Evolutionary conservation across 2,888 invertebrate genomes (phyloP).

Genomic region (Meghimatium bilineatum): DNA sequence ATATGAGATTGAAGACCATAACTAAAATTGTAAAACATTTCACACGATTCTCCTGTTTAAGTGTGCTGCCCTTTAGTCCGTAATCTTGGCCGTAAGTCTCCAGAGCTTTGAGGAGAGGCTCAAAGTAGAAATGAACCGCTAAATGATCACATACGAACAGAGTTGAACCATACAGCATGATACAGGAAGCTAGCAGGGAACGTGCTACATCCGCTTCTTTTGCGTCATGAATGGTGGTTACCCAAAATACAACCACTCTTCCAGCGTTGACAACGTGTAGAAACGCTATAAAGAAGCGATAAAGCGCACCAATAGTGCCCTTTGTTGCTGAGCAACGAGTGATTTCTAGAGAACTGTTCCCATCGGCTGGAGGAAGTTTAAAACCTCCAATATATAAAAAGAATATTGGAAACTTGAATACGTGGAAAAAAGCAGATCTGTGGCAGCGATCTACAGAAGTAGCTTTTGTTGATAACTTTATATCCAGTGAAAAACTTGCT

Average conservation of each 20-base stretch:
- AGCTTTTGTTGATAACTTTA: neutral
- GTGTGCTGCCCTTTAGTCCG: neutral
- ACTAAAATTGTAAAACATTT: neutral
- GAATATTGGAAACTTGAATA: neutral
- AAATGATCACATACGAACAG: neutral
- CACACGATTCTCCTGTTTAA: neutral
- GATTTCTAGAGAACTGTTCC: neutral
- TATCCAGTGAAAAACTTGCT: neutral
- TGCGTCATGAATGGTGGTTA: neutral
- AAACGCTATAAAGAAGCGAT: neutral
- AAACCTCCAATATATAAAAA: neutral
- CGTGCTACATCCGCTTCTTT: neutral
- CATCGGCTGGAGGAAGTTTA: neutral
- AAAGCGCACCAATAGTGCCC: neutral
- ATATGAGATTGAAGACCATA: neutral
- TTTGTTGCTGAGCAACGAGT: neutral
- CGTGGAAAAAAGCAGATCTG: neutral
- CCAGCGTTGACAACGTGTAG: neutral
- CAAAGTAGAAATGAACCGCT: neutral
- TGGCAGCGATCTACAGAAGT: neutral
- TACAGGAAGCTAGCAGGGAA: neutral
- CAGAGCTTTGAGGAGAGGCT: neutral
- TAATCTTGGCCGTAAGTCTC: neutral
- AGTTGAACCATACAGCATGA: neutral
- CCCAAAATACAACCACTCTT: neutral